Percentiles rank a stretch among this genome's conserved stretches.
phyloP scores from a whole-genome alignment of 2,797 vertebrate genomes.

The Mastacembelus armatus region DNA sequence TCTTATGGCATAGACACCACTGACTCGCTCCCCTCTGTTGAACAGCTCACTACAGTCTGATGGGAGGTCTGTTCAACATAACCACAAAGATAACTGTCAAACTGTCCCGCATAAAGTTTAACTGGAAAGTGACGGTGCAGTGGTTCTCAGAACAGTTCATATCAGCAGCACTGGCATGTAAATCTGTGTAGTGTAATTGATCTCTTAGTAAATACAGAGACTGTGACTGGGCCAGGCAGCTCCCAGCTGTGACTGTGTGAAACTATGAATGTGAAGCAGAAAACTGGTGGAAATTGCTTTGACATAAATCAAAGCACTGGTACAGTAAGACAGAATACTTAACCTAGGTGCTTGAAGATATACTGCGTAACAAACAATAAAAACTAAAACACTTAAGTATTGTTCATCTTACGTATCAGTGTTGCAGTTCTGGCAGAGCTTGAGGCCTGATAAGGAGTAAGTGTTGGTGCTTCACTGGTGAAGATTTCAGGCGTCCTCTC shows the following conservation, averaged over 20 bases:
- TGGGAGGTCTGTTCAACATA: conserved; percentile 78
- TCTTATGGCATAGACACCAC: conserved; percentile 87
- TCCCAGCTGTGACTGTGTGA: background rate
- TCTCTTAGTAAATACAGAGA: background rate
- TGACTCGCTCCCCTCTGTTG: conserved; percentile 75
- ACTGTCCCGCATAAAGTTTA: background rate
- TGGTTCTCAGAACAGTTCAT: background rate
- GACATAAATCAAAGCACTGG: background rate
- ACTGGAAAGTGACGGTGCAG: background rate
- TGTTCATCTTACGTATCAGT: conserved; percentile 75
- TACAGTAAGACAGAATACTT: background rate
- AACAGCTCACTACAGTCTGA: conserved; percentile 88
- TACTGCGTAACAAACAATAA: conserved; percentile 1
- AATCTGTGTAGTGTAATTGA: conserved; percentile 4
- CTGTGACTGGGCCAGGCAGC: background rate
- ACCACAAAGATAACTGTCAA: conserved; percentile 13
- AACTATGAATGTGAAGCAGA: conserved; percentile 3
- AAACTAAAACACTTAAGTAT: background rate
- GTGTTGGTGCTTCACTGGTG: conserved; percentile 69
- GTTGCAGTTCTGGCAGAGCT: conserved; percentile 55
- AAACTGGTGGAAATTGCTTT: conserved; percentile 7
- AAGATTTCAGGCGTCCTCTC: conserved; percentile 69
- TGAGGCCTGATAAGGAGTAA: conserved; percentile 63
- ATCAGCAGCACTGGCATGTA: background rate
- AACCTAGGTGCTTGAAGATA: background rate